Conservation (phyloP, 2,797 vertebrate species). For the Neosilurus hyrtlii region DNA sequence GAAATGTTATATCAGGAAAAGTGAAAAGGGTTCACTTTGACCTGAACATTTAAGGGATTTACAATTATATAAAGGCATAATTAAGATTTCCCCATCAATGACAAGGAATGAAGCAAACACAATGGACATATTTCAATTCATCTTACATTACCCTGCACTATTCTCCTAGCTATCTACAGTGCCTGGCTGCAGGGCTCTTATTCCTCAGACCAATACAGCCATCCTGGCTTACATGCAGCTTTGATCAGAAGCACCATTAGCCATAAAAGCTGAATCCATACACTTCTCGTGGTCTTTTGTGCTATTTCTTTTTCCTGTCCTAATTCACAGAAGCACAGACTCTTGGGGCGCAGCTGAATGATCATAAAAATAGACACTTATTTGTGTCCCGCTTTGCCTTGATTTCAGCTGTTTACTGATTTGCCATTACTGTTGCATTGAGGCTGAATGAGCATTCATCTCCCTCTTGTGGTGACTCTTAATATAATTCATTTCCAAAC, state of each 20-base stretch:
- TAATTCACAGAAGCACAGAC: constrained; percentile 60
- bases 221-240: constrained; percentile 70
- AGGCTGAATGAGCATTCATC: constrained; percentile 66
- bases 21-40: not conserved
- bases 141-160: constrained; percentile 73
- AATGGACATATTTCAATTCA: constrained; percentile 72
- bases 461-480: constrained; percentile 75
- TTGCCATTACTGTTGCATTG: constrained; percentile 45
- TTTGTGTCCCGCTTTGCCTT: constrained; percentile 57
- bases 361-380: constrained; percentile 45
- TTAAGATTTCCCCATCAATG: constrained; percentile 72
- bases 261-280: constrained; percentile 71
- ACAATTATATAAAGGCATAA: constrained; percentile 66
- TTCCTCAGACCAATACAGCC: constrained; percentile 66
- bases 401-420: constrained; percentile 49
- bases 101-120: constrained; percentile 61
- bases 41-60: constrained; percentile 49
- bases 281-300: constrained; percentile 55
- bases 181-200: constrained; percentile 70
- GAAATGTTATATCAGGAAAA: not conserved
- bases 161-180: constrained; percentile 73
- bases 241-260: constrained; percentile 76
- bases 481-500: constrained; percentile 26
- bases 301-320: constrained; percentile 54
- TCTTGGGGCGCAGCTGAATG: constrained; percentile 34